These are phyloP conservation scores for Dryoscopus gambensis DNA, from an alignment of 2,113 vertebrate genomes.

Conservation along the genomic window DNA sequence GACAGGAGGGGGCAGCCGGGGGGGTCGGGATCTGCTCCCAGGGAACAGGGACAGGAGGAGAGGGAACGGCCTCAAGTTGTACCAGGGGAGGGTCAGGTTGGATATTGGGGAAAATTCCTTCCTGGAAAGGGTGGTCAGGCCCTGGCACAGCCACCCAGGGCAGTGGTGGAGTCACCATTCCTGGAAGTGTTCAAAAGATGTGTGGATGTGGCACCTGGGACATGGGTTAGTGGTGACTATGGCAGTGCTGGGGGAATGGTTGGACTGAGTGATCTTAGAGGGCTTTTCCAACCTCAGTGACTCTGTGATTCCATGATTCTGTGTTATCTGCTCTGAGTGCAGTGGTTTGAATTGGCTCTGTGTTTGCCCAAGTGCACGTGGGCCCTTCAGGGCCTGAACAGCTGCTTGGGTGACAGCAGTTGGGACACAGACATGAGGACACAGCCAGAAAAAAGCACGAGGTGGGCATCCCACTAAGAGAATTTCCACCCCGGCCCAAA, in stretches of 20 bases:
- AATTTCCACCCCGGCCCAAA: background rate
- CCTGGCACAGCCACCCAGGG: background rate
- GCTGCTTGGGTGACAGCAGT: background rate
- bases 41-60: background rate
- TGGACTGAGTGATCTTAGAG: background rate
- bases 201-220: background rate
- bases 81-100: background rate
- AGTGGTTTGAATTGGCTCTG: background rate
- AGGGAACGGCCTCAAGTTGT: fast-evolving
- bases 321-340: background rate
- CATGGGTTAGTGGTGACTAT: background rate
- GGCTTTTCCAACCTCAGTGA: background rate
- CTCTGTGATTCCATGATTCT: background rate
- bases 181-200: background rate
- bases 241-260: background rate
- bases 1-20: background rate
- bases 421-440: background rate
- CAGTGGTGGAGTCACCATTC: background rate
- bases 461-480: background rate
- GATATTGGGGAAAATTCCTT: background rate
- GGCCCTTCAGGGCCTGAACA: background rate
- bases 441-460: background rate
- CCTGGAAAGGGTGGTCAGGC: background rate
- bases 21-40: fast-evolving
- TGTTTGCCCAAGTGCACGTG: background rate